Evolutionary conservation across 2,797 vertebrate species (phyloP).

Genomic region (Acanthopagrus latus): DNA sequence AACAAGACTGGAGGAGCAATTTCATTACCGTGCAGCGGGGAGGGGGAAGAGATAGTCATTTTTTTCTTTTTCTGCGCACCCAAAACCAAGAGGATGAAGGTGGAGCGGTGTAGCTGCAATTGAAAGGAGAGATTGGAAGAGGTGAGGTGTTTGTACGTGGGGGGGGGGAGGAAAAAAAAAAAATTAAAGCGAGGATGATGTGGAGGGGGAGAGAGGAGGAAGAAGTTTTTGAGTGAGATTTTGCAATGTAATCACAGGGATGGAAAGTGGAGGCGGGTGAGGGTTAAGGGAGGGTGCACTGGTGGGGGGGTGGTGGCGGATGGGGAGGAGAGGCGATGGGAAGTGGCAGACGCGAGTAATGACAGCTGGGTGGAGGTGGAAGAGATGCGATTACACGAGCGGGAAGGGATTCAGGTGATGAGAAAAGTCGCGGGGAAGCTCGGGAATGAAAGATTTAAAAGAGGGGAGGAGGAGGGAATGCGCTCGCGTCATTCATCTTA

Average conservation of each 20-base stretch:
- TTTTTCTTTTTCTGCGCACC: slow-evolving; percentile 35
- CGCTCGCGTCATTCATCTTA: slow-evolving; percentile 27
- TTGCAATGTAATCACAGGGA: slow-evolving; percentile 63
- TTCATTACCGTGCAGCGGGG: slow-evolving; percentile 55
- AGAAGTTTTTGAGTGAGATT: slow-evolving; percentile 48
- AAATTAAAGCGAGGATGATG: slow-evolving; percentile 20
- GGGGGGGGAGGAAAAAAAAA: slow-evolving; percentile 21
- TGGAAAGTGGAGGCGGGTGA: slow-evolving; percentile 15
- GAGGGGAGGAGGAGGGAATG: not conserved
- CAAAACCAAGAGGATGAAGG: slow-evolving; percentile 18
- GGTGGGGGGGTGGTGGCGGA: not conserved
- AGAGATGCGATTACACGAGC: slow-evolving; percentile 45
- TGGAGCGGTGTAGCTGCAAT: not conserved
- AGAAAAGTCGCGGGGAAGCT: slow-evolving; percentile 30
- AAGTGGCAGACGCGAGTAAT: slow-evolving; percentile 18
- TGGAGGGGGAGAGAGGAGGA: slow-evolving; percentile 40
- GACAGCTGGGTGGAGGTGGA: slow-evolving; percentile 36
- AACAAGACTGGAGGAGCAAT: slow-evolving; percentile 53
- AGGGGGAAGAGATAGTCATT: slow-evolving; percentile 39
- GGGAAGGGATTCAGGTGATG: slow-evolving; percentile 49
- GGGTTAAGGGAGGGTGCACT: not conserved
- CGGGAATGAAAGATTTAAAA: slow-evolving; percentile 37
- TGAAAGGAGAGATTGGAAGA: slow-evolving; percentile 38
- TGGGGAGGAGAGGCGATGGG: not conserved
- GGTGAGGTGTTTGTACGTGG: slow-evolving; percentile 19